Evolutionary conservation across 2,888 invertebrate genomes (phyloP), one percentile per base, ranked within the genome.

Genomic region (Brenthis daphne): DNA sequence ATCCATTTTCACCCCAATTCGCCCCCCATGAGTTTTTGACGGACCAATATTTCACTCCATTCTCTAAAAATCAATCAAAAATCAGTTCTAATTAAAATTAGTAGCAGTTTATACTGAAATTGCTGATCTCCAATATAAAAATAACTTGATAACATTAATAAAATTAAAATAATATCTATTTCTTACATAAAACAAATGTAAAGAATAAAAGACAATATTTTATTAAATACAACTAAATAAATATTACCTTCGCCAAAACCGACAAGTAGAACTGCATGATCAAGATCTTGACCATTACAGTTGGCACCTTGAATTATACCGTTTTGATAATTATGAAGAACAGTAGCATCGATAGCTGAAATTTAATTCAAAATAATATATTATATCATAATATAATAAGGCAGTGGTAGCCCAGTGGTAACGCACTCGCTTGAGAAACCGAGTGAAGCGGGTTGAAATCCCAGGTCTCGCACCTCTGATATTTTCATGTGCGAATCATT

Each of bases 231-330:
- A 58, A 48, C 8, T 43, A 61, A 48, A n/a, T 16, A 47, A 29
- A 13, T 11, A 29, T 47, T 33, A 69, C 69, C 69, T 65, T 37
- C 47, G 51, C 65, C 65, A 47, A 56, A 69, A 16, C 69, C 65
- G 2, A 69, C 69, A 33, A 69, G 33, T 33, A 67, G 61, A 16
- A 69, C 69, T 3, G 60, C 65, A 29, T 69, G 69, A 47, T 69
- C 14, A 13, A 56, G 0, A 1, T 3, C 0, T 0, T 0, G 3
- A 6, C 50, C 55, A 13, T 3, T 3, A 51, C 65, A 68, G 1
- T 48, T 12, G 13, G 14, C 6, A 13, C 29, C 37, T 16, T 24
- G 3, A 14, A 69, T 14, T 13, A 65, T 24, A 47, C 58, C 65
- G n/a, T 20, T 13, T 0, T 6, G 24, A 33, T 68, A 65, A 14